Evolutionary conservation across 1,140 invertebrate genomes (phyloP).

Genomic region (Drosophila sechellia): DNA sequence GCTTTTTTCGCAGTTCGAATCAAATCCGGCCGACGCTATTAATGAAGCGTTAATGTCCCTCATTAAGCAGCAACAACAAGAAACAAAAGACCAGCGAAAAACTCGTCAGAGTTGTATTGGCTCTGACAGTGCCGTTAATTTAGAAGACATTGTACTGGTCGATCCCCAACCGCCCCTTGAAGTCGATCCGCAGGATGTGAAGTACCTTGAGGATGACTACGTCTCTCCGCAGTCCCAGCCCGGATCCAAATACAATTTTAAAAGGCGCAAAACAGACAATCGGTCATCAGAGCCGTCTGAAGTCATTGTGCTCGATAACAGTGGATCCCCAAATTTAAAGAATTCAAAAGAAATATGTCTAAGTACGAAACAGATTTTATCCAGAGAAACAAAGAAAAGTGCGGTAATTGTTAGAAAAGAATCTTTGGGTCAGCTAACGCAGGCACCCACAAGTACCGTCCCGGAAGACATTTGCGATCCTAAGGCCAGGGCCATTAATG

Average conservation of each 20-base stretch:
- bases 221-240: slow-evolving; percentile 25
- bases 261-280: slow-evolving; percentile 64
- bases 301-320: not conserved
- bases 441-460: slow-evolving; percentile 66
- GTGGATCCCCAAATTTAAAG: not conserved
- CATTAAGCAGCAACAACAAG: slow-evolving; percentile 63
- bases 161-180: slow-evolving; percentile 63
- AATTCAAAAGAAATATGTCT: slow-evolving; percentile 5
- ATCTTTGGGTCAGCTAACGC: slow-evolving; percentile 19
- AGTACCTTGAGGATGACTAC: not conserved
- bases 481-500: not conserved
- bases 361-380: not conserved
- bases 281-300: slow-evolving; percentile 30
- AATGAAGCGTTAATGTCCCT: slow-evolving; percentile 68
- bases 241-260: slow-evolving; percentile 64
- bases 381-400: not conserved
- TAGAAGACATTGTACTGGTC: slow-evolving; percentile 75
- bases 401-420: not conserved
- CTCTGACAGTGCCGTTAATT: slow-evolving; percentile 39
- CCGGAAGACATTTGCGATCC: slow-evolving; percentile 23
- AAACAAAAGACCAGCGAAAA: slow-evolving; percentile 29
- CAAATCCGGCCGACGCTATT: slow-evolving; percentile 61
- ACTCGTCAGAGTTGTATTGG: slow-evolving; percentile 41
- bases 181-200: not conserved
- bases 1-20: slow-evolving; percentile 57